phyloP scores from a whole-genome alignment of 2,888 invertebrate species.

The Mimas tiliae region DNA sequence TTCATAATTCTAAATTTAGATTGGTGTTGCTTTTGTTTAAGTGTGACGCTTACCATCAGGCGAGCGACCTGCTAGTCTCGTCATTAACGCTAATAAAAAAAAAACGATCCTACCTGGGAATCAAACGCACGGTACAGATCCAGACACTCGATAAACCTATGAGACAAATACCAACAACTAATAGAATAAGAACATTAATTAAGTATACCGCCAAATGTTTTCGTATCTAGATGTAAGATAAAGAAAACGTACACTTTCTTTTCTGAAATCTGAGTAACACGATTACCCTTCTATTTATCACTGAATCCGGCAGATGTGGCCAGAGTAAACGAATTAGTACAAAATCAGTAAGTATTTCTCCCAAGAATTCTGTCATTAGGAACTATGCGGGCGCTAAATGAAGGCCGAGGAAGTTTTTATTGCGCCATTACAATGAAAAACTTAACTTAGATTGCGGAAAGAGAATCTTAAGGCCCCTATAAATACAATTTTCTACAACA shows the following conservation, averaged over 20 bases:
- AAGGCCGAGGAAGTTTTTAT: conserved; percentile 13
- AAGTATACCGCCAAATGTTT: no score
- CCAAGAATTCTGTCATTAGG: conserved; percentile 10
- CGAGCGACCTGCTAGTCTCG: no score
- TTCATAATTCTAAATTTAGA: no score
- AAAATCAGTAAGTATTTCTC: conserved; percentile 10
- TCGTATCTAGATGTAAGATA: neutral
- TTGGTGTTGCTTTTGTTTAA: no score
- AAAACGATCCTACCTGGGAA: no score
- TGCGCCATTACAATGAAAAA: conserved; percentile 18
- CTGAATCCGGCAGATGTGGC: conserved; percentile 4
- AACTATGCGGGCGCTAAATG: conserved; percentile 19
- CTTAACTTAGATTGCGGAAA: conserved; percentile 16
- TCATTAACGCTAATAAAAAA: no score
- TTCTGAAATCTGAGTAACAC: conserved; percentile 1
- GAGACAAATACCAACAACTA: no score
- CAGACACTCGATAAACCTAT: no score
- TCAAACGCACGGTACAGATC: no score
- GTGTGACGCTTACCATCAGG: no score
- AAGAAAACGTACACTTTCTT: neutral
- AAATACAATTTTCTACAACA: neutral
- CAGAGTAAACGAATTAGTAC: conserved; percentile 15
- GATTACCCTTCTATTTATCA: conserved; percentile 15
- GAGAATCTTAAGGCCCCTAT: conserved; percentile 2
- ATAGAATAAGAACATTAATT: no score